These are phyloP conservation scores for Clunio marinus DNA, from an alignment of 2,888 invertebrate species.

Conservation along the genomic window DNA sequence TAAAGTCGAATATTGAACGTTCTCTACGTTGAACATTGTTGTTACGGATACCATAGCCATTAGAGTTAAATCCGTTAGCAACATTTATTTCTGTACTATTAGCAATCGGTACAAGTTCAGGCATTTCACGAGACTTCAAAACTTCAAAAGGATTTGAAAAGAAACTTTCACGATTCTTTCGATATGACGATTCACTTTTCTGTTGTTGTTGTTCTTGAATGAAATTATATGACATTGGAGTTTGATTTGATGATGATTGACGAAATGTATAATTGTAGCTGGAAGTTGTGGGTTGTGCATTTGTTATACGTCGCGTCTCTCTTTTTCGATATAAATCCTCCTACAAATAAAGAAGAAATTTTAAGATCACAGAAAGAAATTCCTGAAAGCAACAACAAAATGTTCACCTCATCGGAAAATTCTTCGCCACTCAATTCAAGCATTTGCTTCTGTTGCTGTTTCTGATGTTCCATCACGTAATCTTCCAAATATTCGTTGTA, in stretches of 20 bases:
- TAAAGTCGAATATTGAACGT: background rate
- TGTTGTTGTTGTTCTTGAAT: too few species aligned
- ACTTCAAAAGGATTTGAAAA: too few species aligned
- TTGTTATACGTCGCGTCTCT: too few species aligned
- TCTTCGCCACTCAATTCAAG: background rate
- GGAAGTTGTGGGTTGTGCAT: background rate
- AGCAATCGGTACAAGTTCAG: background rate
- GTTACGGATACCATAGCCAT: background rate
- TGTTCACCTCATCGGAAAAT: constrained; percentile 30
- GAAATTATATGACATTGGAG: too few species aligned
- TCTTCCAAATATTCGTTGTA: constrained; percentile 5
- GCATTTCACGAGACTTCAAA: background rate
- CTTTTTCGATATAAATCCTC: too few species aligned
- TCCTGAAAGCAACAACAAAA: too few species aligned
- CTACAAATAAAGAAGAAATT: too few species aligned
- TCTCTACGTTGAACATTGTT: background rate
- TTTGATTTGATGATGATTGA: background rate
- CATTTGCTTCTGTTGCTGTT: background rate
- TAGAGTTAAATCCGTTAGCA: background rate
- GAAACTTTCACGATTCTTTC: too few species aligned
- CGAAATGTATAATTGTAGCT: background rate
- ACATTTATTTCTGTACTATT: background rate
- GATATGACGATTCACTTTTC: too few species aligned
- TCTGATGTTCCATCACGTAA: background rate
- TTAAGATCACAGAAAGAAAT: too few species aligned